phyloP scores from a whole-genome alignment of 2,797 vertebrate species.

The Tragopan temminckii region DNA sequence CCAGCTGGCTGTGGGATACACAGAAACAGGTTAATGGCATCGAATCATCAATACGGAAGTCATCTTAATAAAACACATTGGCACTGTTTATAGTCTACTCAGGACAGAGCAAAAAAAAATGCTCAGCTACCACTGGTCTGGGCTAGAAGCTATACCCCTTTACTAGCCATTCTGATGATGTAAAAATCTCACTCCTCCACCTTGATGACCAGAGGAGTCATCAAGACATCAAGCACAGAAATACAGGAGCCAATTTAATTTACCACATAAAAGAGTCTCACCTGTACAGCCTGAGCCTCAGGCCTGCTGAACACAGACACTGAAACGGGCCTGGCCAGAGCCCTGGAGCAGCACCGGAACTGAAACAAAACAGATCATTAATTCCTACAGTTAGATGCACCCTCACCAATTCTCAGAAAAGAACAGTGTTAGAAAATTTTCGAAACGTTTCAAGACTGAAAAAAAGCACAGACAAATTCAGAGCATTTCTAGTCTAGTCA shows the following conservation, averaged over 20 bases:
- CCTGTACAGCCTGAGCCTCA: conserved; percentile 85
- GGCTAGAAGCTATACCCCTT: fast-evolving
- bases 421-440: fast-evolving
- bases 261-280: conserved; percentile 53
- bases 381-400: fast-evolving
- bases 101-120: neutral
- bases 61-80: neutral
- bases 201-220: neutral
- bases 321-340: conserved; percentile 88
- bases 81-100: fast-evolving
- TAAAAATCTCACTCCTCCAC: neutral
- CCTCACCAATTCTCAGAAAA: neutral
- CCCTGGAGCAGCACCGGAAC: conserved; percentile 90
- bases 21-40: fast-evolving
- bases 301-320: conserved; percentile 87
- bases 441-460: fast-evolving
- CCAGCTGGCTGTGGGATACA: conserved; percentile 15
- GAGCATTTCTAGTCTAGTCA: fast-evolving
- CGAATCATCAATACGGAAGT: neutral
- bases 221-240: fast-evolving
- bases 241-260: fast-evolving
- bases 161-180: neutral
- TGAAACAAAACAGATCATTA: conserved; percentile 56
- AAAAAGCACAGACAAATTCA: fast-evolving
- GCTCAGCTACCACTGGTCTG: fast-evolving